Conservation (phyloP, 2,113 vertebrate species). For the Scomber colias region DNA sequence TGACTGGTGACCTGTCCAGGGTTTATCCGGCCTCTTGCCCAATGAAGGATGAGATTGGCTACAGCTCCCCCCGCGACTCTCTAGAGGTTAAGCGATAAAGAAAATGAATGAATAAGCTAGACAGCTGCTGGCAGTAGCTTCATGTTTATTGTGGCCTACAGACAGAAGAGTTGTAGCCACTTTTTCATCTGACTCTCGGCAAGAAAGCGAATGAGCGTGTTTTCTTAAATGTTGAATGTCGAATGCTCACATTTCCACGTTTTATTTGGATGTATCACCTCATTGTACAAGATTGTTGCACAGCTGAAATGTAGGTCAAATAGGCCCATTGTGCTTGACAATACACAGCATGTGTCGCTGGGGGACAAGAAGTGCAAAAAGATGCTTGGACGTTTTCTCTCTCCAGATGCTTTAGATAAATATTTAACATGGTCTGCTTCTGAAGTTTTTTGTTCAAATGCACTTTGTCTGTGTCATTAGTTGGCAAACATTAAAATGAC, state of each 20-base stretch:
- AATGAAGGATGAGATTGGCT: no score
- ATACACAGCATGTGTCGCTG: conserved; percentile 30
- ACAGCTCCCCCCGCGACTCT: no score
- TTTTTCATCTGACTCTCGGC: no score
- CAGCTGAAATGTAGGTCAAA: conserved; percentile 65
- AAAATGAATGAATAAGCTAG: neutral
- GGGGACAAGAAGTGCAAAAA: conserved; percentile 44
- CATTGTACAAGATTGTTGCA: conserved; percentile 28
- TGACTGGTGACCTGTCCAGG: no score
- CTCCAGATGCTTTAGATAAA: conserved; percentile 73
- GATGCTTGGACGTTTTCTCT: conserved; percentile 37
- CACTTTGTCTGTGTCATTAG: conserved; percentile 61
- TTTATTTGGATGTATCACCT: conserved; percentile 2
- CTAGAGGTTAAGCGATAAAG: no score
- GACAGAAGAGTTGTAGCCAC: neutral
- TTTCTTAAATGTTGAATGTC: no score
- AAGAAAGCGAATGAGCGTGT: no score
- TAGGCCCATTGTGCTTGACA: conserved; percentile 33
- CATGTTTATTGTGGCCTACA: no score
- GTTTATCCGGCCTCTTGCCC: no score
- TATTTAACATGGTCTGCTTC: conserved; percentile 53
- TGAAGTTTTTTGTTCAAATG: conserved; percentile 42
- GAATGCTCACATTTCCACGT: neutral
- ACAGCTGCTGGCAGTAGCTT: neutral
- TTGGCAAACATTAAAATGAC: conserved; percentile 59